phyloP scores from a whole-genome alignment of 1,140 invertebrate genomes.

The Akabosia matsudoensis region DNA sequence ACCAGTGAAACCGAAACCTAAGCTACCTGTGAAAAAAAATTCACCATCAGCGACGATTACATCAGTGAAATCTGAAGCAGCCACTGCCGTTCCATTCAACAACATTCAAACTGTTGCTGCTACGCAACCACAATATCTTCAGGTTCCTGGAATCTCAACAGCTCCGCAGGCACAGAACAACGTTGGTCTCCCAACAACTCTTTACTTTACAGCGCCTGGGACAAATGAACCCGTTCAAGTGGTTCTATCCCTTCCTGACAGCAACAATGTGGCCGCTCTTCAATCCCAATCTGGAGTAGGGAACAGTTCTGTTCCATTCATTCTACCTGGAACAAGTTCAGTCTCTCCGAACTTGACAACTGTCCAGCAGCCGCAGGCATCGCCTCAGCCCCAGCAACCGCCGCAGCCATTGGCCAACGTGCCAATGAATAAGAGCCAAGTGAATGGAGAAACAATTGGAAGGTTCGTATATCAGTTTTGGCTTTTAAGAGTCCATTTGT shows the following conservation, averaged over 20 bases:
- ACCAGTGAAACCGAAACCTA: neutral
- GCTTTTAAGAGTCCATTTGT: no score
- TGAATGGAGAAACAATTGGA: neutral
- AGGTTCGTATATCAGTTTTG: no score
- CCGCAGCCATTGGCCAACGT: neutral
- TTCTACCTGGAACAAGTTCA: no score
- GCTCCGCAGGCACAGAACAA: neutral
- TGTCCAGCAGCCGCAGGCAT: neutral
- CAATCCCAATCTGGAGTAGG: no score
- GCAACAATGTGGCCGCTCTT: neutral
- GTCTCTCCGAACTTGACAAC: no score
- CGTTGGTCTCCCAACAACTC: neutral
- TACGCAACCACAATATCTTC: neutral
- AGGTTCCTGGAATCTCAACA: neutral
- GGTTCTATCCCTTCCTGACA: constrained; percentile 21
- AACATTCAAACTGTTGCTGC: constrained; percentile 45
- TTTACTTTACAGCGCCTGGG: constrained; percentile 15
- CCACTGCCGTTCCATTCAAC: neutral
- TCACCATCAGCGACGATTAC: neutral
- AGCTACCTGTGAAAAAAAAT: neutral
- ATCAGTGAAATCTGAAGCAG: neutral
- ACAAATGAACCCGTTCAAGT: constrained; percentile 22
- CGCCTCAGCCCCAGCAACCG: neutral
- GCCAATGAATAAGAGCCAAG: neutral
- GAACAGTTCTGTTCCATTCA: no score